phyloP scores from a whole-genome alignment of 2,797 vertebrate genomes.

The Parambassis ranga region DNA sequence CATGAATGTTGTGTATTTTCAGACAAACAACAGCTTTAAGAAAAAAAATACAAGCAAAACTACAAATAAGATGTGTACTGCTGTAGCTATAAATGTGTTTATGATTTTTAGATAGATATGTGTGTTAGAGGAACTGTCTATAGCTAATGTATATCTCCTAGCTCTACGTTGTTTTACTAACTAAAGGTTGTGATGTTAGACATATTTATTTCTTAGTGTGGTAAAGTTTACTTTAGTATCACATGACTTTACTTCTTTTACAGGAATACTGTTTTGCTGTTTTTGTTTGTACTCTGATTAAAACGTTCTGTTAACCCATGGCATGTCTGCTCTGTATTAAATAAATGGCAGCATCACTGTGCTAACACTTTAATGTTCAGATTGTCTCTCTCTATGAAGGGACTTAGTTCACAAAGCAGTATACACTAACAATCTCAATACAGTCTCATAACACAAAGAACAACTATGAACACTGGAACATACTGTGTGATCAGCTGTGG shows the following conservation, averaged over 20 bases:
- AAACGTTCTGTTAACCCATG: constrained; percentile 23
- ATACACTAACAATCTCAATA: no score
- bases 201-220: constrained; percentile 44
- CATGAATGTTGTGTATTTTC: constrained; percentile 26
- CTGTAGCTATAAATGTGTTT: constrained; percentile 19
- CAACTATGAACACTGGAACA: no score
- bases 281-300: constrained; percentile 54
- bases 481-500: no score
- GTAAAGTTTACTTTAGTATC: constrained; percentile 24
- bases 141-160: constrained; percentile 7
- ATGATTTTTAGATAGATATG: not conserved
- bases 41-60: not conserved
- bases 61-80: not conserved
- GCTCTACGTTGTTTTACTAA: constrained; percentile 22
- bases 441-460: no score
- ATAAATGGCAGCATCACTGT: not conserved
- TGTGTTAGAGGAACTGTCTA: constrained; percentile 1
- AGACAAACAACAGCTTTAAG: not conserved
- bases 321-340: not conserved
- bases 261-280: constrained; percentile 10
- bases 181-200: not conserved
- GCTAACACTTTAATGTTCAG: no score
- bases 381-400: no score
- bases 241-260: not conserved
- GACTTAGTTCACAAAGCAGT: no score